Percentiles rank a stretch among this genome's conserved stretches.
These are phyloP conservation scores for Esox lucius DNA, from an alignment of 2,797 vertebrate genomes.

Conservation along the genomic window DNA sequence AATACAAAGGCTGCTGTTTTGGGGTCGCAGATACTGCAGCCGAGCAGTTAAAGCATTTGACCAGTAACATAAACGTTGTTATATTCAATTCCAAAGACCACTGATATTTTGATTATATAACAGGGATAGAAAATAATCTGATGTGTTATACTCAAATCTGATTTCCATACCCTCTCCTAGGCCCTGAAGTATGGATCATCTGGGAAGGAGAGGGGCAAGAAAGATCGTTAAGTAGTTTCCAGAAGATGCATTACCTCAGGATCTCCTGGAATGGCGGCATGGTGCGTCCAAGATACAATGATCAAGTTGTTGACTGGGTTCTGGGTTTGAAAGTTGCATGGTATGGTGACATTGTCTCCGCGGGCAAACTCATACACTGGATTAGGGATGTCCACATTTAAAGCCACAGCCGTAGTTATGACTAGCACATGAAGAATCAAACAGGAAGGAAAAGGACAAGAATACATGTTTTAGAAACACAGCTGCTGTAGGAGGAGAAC, in stretches of 20 bases:
- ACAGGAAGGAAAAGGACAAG: background rate
- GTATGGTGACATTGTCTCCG: slow-evolving; percentile 59
- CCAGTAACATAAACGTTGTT: too few relatives aligned
- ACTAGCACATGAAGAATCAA: slow-evolving; percentile 26
- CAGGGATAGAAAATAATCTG: too few relatives aligned
- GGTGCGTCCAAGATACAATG: slow-evolving; percentile 44
- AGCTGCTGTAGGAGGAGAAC: background rate
- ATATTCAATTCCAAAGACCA: too few relatives aligned
- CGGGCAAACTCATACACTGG: slow-evolving; percentile 37
- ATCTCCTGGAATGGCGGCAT: rapidly evolving
- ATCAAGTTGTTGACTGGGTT: rapidly evolving
- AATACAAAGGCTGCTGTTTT: too few relatives aligned
- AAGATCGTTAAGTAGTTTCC: slow-evolving; percentile 26
- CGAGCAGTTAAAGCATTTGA: too few relatives aligned
- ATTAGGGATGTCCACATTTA: slow-evolving; percentile 38
- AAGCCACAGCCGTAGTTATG: slow-evolving; percentile 24
- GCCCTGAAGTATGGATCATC: background rate
- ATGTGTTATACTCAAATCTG: too few relatives aligned
- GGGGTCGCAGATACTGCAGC: too few relatives aligned
- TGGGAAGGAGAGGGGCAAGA: rapidly evolving
- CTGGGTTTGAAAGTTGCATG: slow-evolving; percentile 47
- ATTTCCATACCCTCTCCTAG: background rate
- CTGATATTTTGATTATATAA: too few relatives aligned
- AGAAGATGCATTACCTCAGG: slow-evolving; percentile 23
- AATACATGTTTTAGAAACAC: background rate